Evolutionary conservation across 2,888 invertebrate genomes (phyloP), one percentile per base, ranked within the genome.

Genomic region (Pegoplata infirma): DNA sequence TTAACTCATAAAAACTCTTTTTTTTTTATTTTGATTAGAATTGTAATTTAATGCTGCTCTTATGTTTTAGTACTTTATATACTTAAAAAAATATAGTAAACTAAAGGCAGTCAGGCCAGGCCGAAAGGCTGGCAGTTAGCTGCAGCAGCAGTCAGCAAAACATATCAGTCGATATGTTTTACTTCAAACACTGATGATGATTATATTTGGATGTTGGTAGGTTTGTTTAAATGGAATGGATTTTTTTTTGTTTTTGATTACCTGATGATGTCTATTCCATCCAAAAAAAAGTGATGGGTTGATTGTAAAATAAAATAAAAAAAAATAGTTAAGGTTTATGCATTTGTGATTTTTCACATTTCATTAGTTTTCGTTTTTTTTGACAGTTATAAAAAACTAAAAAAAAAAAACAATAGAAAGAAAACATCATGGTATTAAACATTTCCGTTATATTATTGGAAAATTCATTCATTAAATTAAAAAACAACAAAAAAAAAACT

Each of bases 271-370:
- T 63, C 55, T 36, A 56, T 75, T 51, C 55, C 28, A 44, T 55
- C 55, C 21, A 68, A 63, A 56, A 75, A 10, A 40, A 12, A 55
- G 16, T 40, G 47, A n/a, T 19, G 47, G 19, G 17, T 17, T 10
- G 51, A 51, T 53, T 68, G 63, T 49, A 44, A 28, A 55, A 40
- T 23, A 6, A 2, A 36, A 68, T n/a, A 67, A 53, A 59, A 55
- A 46, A 66, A 64, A 55, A 56, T 49, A 55, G 61, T 66, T 36
- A 74, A 67, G 74, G 74, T 74, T 76, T 55, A 79, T 79, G 79
- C 75, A 51, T 73, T 78, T 74, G 75, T 81, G 74, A 80, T 81
- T 81, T 76, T 82, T 80, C 80, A 81, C 82, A 80, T 78, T 82
- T 82, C 80, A 82, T 82, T 82, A 77, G 75, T 69, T 82, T 81